Evolutionary conservation across 1,140 invertebrate genomes (phyloP).

Genomic region (Aphelenchoides fujianensis): DNA sequence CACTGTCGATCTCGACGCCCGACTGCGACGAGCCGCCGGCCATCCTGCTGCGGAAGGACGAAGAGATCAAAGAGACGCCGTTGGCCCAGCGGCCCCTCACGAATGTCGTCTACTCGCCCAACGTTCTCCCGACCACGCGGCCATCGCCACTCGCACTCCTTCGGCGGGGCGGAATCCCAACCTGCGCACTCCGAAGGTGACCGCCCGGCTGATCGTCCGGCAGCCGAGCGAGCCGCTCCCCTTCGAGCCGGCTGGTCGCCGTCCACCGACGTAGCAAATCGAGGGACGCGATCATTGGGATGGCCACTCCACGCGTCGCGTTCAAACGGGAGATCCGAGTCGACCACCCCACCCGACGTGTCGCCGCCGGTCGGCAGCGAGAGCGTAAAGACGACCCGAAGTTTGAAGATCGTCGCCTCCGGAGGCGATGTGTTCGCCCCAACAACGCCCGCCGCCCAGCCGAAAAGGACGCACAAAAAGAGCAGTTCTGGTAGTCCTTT

Average conservation of each 20-base stretch:
- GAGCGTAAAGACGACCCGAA: conserved; percentile 18
- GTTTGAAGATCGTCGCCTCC: conserved; percentile 15
- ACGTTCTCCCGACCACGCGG: not conserved
- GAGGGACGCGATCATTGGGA: conserved; percentile 7
- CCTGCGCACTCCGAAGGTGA: not conserved
- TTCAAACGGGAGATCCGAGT: not conserved
- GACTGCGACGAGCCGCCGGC: conserved; percentile 1
- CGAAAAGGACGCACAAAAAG: conserved; percentile 11
- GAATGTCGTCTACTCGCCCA: not conserved
- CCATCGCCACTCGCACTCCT: conserved; percentile 4
- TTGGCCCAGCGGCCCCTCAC: not conserved
- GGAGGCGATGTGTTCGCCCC: not conserved
- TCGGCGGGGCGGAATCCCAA: not conserved
- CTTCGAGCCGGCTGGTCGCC: not conserved
- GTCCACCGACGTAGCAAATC: conserved; percentile 15
- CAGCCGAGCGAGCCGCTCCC: conserved; percentile 13
- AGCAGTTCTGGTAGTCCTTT: conserved; percentile 13
- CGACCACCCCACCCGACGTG: not conserved
- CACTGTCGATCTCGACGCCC: not conserved
- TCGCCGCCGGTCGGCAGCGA: not conserved
- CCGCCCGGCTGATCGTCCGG: conserved; percentile 14
- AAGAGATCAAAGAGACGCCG: conserved; percentile 4
- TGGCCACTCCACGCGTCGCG: not conserved
- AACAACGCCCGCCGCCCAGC: not conserved
- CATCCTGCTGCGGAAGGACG: conserved; percentile 9